Base-by-base conservation (phyloP, 2,797 vertebrate genomes). In the Acrossocheilus fasciatus region DNA sequence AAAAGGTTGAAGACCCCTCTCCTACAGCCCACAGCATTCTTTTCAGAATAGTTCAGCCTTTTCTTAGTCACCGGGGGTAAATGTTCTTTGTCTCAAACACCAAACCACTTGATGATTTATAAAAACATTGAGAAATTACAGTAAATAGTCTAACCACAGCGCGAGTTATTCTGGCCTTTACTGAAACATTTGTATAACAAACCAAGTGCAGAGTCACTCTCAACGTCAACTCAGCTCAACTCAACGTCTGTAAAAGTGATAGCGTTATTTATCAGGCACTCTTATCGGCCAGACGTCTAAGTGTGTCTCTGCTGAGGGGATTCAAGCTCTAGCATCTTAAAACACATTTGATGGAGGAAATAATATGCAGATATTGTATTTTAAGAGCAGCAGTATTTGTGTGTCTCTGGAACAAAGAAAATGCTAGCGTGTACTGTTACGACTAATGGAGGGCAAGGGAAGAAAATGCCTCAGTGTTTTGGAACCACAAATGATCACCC, bases 401-500 rank as follows among this genome's bases (percentile, higher is more conserved):
- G 72, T 86, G 18, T 70, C 23, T 36, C 69, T 74, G 18, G 12
- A 64, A 73, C 45, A 74, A 54, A 50, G 77, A 81, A 82, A 70
- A 52, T 73, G 80, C 64, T 64, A 74, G 81, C 10, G 54, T 78
- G 54, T 85, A 88, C 62, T 39, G 39, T 86, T 78, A 78, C 18
- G 12, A 76, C 20, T 59, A 54, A 81, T 73, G 18, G 34, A 84
- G 64, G 77, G 64, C 70, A 78, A 82, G 74, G 52, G 47, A 81
- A 43, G 50, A 79, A 87, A 88, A 72, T 54, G 73, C 45, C 75
- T 80, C 59, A 11, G 45, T 70, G 54, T 85, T 87, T 80, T 88
- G 83, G 75, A 88, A 86, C 70, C 79, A 73, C 84, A 83, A 90
- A 87, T 85, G 82, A 88, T 83, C 82, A 73, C 57, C 77, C 62